A percentile compares a stretch with the other conserved stretches of the same genome.
phyloP scores from a whole-genome alignment of 2,113 vertebrate species.

The Malurus alboscapulatus region DNA sequence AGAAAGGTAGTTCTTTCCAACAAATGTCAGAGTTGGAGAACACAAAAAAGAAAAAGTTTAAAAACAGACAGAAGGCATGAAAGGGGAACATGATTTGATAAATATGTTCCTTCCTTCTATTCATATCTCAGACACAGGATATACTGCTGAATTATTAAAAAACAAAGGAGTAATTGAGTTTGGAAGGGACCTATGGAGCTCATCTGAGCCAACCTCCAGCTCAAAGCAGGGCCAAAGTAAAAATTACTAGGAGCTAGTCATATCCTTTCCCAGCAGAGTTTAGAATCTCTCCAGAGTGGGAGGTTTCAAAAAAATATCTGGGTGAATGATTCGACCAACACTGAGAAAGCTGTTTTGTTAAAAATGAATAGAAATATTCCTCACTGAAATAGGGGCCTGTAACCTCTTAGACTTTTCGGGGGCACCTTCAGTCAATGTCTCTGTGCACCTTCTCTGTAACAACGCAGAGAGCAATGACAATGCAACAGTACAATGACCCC shows the following conservation, averaged over 20 bases:
- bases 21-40: neutral
- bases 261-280: neutral
- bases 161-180: neutral
- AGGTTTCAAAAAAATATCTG: neutral
- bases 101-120: neutral
- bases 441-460: neutral
- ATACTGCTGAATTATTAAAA: neutral
- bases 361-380: neutral
- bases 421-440: neutral
- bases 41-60: neutral
- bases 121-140: neutral
- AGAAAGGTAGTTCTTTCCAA: neutral
- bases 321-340: accelerated
- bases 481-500: neutral
- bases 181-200: neutral
- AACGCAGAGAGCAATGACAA: neutral
- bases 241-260: neutral
- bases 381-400: neutral
- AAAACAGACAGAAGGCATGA: neutral
- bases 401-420: neutral
- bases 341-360: neutral
- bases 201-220: accelerated
- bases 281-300: neutral
- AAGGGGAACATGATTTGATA: neutral
- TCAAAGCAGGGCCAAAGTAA: neutral